Evolutionary conservation across 92 coral and sea anemone genomes (phyloP).

Genomic region (Palythoa caribaeorum): DNA sequence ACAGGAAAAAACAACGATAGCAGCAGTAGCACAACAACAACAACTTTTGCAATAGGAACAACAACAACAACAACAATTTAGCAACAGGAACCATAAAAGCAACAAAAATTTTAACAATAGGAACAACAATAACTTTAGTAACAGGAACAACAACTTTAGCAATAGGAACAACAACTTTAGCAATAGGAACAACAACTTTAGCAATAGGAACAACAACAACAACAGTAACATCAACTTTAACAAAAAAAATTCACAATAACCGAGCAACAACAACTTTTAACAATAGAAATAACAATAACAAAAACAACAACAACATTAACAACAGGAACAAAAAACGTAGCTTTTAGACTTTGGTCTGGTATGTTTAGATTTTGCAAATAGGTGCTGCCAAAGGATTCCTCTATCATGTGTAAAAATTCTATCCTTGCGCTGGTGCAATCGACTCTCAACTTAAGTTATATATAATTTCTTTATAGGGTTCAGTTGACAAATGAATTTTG

Average conservation of each 20-base stretch:
- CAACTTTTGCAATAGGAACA: background rate
- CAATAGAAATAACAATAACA: too few relatives aligned
- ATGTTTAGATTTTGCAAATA: too few relatives aligned
- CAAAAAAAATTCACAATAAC: too few relatives aligned
- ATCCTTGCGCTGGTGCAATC: too few relatives aligned
- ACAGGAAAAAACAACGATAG: too few relatives aligned
- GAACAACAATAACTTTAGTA: background rate
- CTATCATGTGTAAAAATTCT: too few relatives aligned
- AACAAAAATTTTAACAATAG: background rate
- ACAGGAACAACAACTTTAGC: too few relatives aligned
- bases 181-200: background rate
- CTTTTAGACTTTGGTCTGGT: background rate
- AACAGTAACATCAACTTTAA: too few relatives aligned
- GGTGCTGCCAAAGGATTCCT: too few relatives aligned
- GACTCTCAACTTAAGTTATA: too few relatives aligned
- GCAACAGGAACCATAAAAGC: too few relatives aligned
- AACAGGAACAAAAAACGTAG: background rate
- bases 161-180: background rate
- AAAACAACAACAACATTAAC: background rate
- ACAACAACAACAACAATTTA: background rate
- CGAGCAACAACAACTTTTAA: too few relatives aligned
- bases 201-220: background rate
- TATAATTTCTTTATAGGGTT: background rate
- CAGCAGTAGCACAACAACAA: background rate
- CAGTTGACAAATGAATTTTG: background rate